phyloP scores from a whole-genome alignment of 2,113 vertebrate species.

The Panthera leo region DNA sequence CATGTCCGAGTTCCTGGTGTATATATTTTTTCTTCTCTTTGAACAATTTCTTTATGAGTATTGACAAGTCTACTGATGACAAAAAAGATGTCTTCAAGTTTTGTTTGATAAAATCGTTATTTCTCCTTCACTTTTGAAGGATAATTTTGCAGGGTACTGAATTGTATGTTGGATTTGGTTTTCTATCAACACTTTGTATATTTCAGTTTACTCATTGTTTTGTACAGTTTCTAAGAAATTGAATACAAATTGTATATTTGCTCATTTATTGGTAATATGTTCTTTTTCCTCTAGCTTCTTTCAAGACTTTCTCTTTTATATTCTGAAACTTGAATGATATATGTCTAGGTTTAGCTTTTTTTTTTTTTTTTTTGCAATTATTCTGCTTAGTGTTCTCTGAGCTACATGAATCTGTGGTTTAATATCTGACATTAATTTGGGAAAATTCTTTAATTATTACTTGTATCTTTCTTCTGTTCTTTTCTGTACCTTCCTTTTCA shows the following conservation, averaged over 20 bases:
- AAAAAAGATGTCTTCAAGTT: not conserved
- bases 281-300: not conserved
- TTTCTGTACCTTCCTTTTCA: not conserved
- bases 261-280: not conserved
- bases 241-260: not conserved
- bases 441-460: not conserved
- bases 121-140: not conserved
- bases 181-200: not conserved
- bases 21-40: not conserved
- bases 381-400: not conserved
- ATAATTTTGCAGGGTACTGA: not conserved
- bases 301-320: not conserved
- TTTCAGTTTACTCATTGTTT: not conserved
- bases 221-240: not conserved
- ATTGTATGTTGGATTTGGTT: not conserved
- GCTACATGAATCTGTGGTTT: not conserved
- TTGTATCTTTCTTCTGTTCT: not conserved
- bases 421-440: not conserved
- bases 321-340: not conserved
- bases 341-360: not conserved
- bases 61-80: not conserved
- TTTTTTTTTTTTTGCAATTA: not conserved
- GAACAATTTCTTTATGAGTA: not conserved
- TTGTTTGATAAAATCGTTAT: not conserved
- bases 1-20: not conserved